These are phyloP conservation scores for Lithophane socia DNA, from an alignment of 2,888 invertebrate genomes.

Conservation along the genomic window DNA sequence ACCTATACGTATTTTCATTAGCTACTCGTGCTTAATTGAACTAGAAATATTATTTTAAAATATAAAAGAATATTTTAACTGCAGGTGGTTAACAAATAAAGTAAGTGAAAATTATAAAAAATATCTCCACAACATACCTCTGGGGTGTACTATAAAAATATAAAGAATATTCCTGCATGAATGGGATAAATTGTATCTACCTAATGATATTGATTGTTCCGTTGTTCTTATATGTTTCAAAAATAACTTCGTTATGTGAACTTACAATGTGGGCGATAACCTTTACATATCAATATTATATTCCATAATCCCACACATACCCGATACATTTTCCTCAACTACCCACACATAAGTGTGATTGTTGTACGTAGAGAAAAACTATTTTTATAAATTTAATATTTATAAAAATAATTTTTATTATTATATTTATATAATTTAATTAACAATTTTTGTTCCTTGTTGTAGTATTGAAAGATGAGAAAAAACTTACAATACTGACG, in stretches of 20 bases:
- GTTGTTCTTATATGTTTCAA: conserved; percentile 5
- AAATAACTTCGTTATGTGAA: conserved; percentile 4
- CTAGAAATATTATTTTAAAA: background rate
- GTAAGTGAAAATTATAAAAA: background rate
- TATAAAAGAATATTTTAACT: background rate
- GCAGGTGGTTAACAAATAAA: background rate
- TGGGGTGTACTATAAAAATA: background rate
- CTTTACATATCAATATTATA: background rate
- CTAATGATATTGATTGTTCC: background rate
- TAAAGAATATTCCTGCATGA: background rate
- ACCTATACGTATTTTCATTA: background rate
- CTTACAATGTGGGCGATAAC: conserved; percentile 8
- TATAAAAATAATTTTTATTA: background rate
- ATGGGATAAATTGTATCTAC: background rate
- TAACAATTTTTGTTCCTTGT: background rate
- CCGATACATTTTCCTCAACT: background rate
- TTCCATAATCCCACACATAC: background rate
- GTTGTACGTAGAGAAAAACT: background rate
- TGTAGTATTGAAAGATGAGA: background rate
- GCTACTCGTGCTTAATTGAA: background rate
- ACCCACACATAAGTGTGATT: conserved; percentile 1
- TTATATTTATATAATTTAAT: no score
- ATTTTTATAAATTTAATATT: background rate
- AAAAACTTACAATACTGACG: background rate
- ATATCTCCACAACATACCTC: background rate